Evolutionary conservation across 2,113 vertebrate genomes (phyloP).

Genomic region (Saccopteryx leptura): DNA sequence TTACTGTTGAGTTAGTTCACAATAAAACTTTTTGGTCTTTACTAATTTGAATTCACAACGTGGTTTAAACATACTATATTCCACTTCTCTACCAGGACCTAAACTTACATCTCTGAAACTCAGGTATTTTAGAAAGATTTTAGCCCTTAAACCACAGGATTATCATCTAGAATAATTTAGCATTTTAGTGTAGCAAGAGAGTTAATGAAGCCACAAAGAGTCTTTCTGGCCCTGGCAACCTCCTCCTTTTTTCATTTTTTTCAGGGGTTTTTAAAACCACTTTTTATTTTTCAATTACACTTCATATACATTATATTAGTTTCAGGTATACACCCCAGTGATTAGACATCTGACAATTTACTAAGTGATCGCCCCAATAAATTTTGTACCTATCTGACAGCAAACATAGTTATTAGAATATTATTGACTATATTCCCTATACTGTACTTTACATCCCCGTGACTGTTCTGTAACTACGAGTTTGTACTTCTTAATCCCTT

Average conservation of each 20-base stretch:
- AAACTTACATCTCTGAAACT: background rate
- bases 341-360: background rate
- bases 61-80: background rate
- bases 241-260: background rate
- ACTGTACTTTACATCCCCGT: background rate
- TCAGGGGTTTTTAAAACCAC: background rate
- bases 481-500: background rate
- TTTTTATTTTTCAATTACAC: background rate
- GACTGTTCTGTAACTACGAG: background rate
- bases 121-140: background rate
- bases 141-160: background rate
- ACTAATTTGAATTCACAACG: background rate
- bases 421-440: background rate
- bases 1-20: background rate
- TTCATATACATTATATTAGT: background rate
- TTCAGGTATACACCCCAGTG: background rate
- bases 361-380: background rate
- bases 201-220: background rate
- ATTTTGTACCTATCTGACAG: background rate
- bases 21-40: background rate
- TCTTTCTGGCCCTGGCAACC: background rate
- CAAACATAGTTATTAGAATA: no score
- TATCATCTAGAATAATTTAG: background rate
- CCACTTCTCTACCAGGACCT: background rate
- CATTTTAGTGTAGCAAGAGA: background rate